phyloP scores from a whole-genome alignment of 2,888 invertebrate genomes.

The Polia nebulosa region DNA sequence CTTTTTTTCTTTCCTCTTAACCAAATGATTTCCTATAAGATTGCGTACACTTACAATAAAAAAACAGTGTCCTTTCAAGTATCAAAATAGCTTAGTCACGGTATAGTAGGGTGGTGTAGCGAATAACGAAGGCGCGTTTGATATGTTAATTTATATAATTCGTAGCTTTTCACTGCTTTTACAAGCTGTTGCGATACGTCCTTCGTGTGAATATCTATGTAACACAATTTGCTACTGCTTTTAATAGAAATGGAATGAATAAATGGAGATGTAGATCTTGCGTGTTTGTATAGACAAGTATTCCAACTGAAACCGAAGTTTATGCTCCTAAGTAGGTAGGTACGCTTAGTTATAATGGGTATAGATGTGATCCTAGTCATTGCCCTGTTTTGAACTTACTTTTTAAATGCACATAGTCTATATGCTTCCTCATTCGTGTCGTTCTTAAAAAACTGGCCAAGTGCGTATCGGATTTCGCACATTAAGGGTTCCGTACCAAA shows the following conservation, averaged over 20 bases:
- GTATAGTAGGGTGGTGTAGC: conserved; percentile 77
- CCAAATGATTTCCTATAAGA: not conserved
- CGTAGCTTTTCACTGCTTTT: conserved; percentile 84
- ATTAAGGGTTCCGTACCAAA: no score
- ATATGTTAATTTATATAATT: conserved; percentile 88
- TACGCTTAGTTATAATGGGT: not conserved
- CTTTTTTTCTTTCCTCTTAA: not conserved
- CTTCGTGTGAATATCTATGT: conserved; percentile 65
- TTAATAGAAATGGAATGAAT: conserved; percentile 48
- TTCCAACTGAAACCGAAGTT: not conserved
- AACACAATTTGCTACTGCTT: conserved; percentile 59
- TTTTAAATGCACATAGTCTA: not conserved
- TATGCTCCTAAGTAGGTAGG: no score
- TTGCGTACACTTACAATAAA: conserved; percentile 4
- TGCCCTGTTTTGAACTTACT: not conserved
- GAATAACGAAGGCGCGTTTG: conserved; percentile 85
- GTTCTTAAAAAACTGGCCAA: no score
- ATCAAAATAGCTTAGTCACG: conserved; percentile 64
- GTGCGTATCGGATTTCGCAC: no score
- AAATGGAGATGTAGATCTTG: conserved; percentile 20
- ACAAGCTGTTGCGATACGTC: conserved; percentile 74
- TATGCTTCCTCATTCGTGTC: not conserved
- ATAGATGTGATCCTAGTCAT: not conserved
- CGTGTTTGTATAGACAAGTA: conserved; percentile 4
- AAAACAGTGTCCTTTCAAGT: conserved; percentile 54